Conservation (phyloP, 2,888 invertebrate species). For the Heliconius erato region DNA sequence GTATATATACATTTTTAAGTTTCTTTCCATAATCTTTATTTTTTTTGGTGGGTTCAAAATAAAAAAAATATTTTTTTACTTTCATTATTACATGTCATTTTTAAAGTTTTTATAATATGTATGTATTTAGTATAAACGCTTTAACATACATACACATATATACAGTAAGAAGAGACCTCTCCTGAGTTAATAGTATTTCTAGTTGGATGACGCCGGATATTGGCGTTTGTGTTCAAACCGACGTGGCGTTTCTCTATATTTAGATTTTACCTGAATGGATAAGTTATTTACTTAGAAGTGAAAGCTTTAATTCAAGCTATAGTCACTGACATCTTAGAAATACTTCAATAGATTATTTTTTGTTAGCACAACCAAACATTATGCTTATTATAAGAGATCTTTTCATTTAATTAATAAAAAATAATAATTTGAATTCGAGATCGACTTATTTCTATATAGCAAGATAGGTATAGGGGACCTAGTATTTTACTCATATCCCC, state of each 20-base stretch:
- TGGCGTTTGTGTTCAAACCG: conserved; percentile 11
- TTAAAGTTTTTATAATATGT: no score
- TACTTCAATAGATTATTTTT: not conserved
- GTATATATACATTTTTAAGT: no score
- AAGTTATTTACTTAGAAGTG: conserved; percentile 12
- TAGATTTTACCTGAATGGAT: conserved; percentile 3
- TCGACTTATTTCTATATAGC: no score
- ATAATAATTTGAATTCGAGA: not conserved
- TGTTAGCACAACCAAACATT: not conserved
- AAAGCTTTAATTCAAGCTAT: not conserved
- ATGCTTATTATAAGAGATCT: not conserved
- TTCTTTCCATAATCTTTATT: no score
- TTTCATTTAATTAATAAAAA: not conserved
- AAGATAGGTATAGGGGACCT: no score
- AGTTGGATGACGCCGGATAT: conserved; percentile 16
- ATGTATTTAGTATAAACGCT: not conserved
- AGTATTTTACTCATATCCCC: no score
- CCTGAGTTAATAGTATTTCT: conserved; percentile 10
- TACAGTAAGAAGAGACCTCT: not conserved
- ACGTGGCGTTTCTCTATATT: conserved; percentile 11
- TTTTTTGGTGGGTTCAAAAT: no score
- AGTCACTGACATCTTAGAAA: not conserved
- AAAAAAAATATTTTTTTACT: no score
- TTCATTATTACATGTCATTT: no score
- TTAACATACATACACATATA: not conserved